Evolutionary conservation across 2,797 vertebrate species (phyloP).

Genomic region (Sebastes elongatus): DNA sequence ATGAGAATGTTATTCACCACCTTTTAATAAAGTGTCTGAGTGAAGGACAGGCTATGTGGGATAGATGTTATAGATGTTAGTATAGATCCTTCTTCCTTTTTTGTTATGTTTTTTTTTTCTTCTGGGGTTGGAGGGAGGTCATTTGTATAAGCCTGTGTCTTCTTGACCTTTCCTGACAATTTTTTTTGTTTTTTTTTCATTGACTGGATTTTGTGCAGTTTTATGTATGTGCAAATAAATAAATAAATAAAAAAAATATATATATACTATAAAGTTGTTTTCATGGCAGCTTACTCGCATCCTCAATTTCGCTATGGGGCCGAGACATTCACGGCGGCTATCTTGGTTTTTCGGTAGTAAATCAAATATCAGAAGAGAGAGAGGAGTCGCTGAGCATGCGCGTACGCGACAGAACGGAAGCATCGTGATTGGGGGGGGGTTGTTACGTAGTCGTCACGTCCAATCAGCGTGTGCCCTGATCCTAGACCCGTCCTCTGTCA

Average conservation of each 20-base stretch:
- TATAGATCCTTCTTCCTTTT: too few relatives aligned
- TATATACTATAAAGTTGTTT: conserved; percentile 13
- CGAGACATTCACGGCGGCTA: conserved; percentile 83
- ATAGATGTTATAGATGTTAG: background rate
- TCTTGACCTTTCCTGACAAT: too few relatives aligned
- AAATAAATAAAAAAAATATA: too few relatives aligned
- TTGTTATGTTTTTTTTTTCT: too few relatives aligned
- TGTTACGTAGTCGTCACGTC: conserved; percentile 36
- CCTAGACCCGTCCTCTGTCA: conserved; percentile 72
- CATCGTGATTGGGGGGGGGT: conserved; percentile 51
- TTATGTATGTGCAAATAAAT: too few relatives aligned
- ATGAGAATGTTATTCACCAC: too few relatives aligned
- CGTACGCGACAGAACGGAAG: conserved; percentile 71
- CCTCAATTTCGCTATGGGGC: conserved; percentile 81
- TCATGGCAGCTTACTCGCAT: conserved; percentile 79
- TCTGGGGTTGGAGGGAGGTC: too few relatives aligned
- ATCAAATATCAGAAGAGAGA: conserved; percentile 84
- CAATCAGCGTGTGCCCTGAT: conserved; percentile 74
- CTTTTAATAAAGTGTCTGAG: conserved; percentile 30
- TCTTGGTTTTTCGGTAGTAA: conserved; percentile 88
- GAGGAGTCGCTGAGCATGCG: conserved; percentile 80
- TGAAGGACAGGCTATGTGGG: conserved; percentile 43
- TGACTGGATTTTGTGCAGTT: too few relatives aligned
- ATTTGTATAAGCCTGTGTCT: too few relatives aligned
- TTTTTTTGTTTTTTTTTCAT: too few relatives aligned